Evolutionary conservation across 2,888 invertebrate genomes (phyloP).

Genomic region (Drosophila antonietae): DNA sequence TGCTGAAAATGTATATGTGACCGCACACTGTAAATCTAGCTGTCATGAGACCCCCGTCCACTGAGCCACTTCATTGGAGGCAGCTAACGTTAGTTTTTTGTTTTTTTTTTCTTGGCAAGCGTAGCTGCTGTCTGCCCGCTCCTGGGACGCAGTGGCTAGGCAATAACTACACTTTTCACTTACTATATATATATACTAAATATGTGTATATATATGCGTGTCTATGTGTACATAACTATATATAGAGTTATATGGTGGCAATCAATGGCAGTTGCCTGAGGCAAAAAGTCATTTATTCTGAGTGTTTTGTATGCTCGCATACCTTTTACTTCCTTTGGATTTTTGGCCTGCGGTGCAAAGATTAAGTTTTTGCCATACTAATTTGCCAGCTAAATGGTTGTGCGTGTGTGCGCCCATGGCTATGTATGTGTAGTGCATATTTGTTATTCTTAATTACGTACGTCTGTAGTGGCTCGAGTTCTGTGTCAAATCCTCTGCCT

Average conservation of each 20-base stretch:
- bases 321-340: constrained; percentile 50
- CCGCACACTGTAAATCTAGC: constrained; percentile 77
- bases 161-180: constrained; percentile 54
- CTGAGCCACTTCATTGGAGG: constrained; percentile 69
- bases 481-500: constrained; percentile 23
- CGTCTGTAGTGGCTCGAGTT: constrained; percentile 36
- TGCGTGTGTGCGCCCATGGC: constrained; percentile 32
- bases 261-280: constrained; percentile 70
- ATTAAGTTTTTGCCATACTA: constrained; percentile 75
- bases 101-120: constrained; percentile 15
- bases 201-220: constrained; percentile 1
- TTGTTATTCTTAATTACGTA: constrained; percentile 67
- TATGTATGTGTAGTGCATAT: constrained; percentile 35
- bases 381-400: constrained; percentile 66
- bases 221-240: background rate
- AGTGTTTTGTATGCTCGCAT: constrained; percentile 42
- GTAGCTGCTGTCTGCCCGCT: constrained; percentile 12
- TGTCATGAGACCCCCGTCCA: constrained; percentile 68
- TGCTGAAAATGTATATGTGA: constrained; percentile 39
- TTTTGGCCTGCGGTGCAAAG: constrained; percentile 52
- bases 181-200: constrained; percentile 11
- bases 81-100: constrained; percentile 15
- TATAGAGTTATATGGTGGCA: constrained; percentile 32
- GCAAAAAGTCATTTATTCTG: constrained; percentile 57
- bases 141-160: constrained; percentile 28